Evolutionary conservation across 2,888 invertebrate species (phyloP).

Genomic region (Reticulitermes lucifugus): DNA sequence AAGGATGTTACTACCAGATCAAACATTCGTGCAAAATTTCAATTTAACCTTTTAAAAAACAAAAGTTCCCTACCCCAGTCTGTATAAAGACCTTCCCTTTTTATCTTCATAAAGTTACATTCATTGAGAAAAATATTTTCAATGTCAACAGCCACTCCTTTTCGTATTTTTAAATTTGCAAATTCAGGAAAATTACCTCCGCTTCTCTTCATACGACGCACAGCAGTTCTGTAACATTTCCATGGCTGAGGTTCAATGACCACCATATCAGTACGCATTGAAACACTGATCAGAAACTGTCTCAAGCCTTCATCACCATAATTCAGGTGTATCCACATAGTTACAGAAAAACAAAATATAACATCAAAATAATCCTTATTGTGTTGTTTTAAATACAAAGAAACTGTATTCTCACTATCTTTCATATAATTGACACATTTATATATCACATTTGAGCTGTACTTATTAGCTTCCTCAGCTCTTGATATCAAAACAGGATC

Average conservation of each 20-base stretch:
- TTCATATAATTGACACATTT: slow-evolving; percentile 72
- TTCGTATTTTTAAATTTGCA: slow-evolving; percentile 70
- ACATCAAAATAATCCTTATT: slow-evolving; percentile 71
- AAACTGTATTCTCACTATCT: slow-evolving; percentile 61
- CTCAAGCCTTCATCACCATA: slow-evolving; percentile 80
- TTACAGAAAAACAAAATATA: slow-evolving; percentile 84
- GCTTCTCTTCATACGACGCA: slow-evolving; percentile 76
- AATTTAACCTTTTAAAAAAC: slow-evolving; percentile 65
- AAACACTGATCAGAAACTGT: slow-evolving; percentile 71
- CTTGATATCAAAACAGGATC: slow-evolving; percentile 77
- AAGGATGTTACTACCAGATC: too few species aligned
- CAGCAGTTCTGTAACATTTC: slow-evolving; percentile 84
- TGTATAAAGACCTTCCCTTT: slow-evolving; percentile 69
- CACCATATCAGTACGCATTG: slow-evolving; percentile 68
- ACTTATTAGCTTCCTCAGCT: slow-evolving; percentile 69
- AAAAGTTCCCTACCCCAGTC: slow-evolving; percentile 78
- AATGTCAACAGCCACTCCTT: slow-evolving; percentile 72
- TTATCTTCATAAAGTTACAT: slow-evolving; percentile 66
- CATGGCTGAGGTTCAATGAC: slow-evolving; percentile 88
- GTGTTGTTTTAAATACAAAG: slow-evolving; percentile 64
- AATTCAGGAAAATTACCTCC: slow-evolving; percentile 72
- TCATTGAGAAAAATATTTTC: slow-evolving; percentile 67
- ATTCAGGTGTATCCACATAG: slow-evolving; percentile 93
- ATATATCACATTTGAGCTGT: slow-evolving; percentile 66
- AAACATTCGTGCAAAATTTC: too few species aligned